Conservation (phyloP, 1,140 invertebrate genomes). For the Polypedilum pembai region DNA sequence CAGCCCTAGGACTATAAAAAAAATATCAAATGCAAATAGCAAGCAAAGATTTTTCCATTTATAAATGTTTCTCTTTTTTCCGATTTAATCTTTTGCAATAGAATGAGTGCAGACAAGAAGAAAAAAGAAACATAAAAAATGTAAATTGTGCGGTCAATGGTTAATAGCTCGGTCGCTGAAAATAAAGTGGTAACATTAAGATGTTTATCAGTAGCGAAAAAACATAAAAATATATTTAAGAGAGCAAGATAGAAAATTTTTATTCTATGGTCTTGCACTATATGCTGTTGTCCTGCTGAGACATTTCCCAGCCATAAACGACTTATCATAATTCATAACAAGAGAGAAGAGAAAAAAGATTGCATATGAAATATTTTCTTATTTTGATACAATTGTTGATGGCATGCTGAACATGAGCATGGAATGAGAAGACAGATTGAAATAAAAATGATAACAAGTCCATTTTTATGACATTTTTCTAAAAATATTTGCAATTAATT, state of each 20-base stretch:
- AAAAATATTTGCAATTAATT: too few relatives aligned
- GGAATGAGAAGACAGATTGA: not conserved
- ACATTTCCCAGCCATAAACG: not conserved
- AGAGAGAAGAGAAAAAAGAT: not conserved
- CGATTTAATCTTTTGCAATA: conserved; percentile 1
- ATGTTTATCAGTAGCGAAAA: conserved; percentile 1
- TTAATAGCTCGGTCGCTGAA: not conserved
- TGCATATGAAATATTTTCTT: not conserved
- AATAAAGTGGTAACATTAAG: conserved; percentile 14
- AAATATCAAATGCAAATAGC: conserved; percentile 25
- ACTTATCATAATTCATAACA: not conserved
- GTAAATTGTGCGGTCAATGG: conserved; percentile 24
- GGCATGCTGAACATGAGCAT: too few relatives aligned
- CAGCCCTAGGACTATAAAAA: not conserved
- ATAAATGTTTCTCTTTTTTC: not conserved
- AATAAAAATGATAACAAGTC: not conserved
- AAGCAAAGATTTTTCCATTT: not conserved
- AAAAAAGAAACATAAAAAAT: conserved; percentile 13
- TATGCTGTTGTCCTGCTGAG: too few relatives aligned
- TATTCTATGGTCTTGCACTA: too few relatives aligned
- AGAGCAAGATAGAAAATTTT: too few relatives aligned
- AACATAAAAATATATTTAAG: not conserved
- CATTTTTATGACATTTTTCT: conserved; percentile 12
- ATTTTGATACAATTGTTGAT: not conserved
- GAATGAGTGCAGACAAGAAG: not conserved